phyloP scores from a whole-genome alignment of 2,888 invertebrate species.

The Eudiplozoon nipponicum region DNA sequence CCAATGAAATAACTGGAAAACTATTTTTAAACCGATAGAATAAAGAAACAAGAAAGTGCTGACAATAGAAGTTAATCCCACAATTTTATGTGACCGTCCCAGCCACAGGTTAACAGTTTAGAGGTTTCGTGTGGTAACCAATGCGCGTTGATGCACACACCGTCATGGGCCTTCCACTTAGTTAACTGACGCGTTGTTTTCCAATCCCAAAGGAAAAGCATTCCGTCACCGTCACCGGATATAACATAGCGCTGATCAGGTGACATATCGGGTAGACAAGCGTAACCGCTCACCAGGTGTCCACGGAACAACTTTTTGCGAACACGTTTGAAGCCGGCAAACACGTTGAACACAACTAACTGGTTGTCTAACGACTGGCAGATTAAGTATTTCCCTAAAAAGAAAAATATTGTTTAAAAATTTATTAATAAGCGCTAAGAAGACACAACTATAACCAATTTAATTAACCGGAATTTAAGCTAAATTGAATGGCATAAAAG shows the following conservation, averaged over 20 bases:
- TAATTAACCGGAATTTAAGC: too few species aligned
- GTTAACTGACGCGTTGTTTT: slow-evolving; percentile 85
- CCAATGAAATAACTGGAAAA: too few species aligned
- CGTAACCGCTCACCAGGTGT: slow-evolving; percentile 97
- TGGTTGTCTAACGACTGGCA: slow-evolving; percentile 98
- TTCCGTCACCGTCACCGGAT: slow-evolving; percentile 92
- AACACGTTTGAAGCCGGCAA: slow-evolving; percentile 85
- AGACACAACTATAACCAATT: too few species aligned
- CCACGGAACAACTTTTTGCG: slow-evolving; percentile 83
- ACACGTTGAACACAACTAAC: slow-evolving; percentile 73
- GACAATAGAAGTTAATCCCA: too few species aligned
- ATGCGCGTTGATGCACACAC: slow-evolving; percentile 60
- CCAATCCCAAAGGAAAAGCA: slow-evolving; percentile 97
- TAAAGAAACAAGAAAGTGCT: too few species aligned
- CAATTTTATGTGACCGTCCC: slow-evolving; percentile 89
- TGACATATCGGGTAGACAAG: slow-evolving; percentile 74
- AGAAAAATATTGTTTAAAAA: background rate
- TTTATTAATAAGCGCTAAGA: too few species aligned
- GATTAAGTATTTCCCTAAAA: slow-evolving; percentile 61
- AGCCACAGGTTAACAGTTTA: slow-evolving; percentile 77
- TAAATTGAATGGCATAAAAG: too few species aligned
- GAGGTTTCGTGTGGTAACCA: slow-evolving; percentile 99
- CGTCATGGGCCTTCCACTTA: slow-evolving; percentile 95
- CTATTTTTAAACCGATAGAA: too few species aligned
- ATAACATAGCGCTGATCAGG: slow-evolving; percentile 38